Conservation (phyloP, 2,797 vertebrate genomes). For the Sandelia bainsii region DNA sequence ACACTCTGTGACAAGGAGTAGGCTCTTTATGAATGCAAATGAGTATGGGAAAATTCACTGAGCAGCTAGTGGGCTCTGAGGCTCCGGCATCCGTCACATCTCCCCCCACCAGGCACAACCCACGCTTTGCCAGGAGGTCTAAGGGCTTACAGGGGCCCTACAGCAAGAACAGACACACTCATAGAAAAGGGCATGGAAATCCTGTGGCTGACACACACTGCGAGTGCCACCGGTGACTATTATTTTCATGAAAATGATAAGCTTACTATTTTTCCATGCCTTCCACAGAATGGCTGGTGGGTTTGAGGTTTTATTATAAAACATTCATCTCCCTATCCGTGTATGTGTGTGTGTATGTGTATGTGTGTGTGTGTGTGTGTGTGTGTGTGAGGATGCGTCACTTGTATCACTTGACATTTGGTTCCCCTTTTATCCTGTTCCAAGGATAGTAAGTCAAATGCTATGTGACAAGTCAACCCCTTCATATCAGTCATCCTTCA, state of each 20-base stretch:
- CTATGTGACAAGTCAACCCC: conserved; percentile 80
- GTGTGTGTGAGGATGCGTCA: conserved; percentile 67
- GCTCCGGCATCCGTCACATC: conserved; percentile 78
- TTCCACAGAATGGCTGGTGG: conserved; percentile 71
- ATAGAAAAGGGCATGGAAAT: conserved; percentile 73
- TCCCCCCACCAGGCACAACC: conserved; percentile 77
- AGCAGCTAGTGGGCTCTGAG: conserved; percentile 82
- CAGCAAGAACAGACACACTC: conserved; percentile 80
- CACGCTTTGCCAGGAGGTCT: conserved; percentile 81
- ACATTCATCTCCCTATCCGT: conserved; percentile 69
- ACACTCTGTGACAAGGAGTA: conserved; percentile 96
- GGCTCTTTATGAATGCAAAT: conserved; percentile 99
- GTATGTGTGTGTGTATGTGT: conserved; percentile 21
- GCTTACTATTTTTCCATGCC: conserved; percentile 75
- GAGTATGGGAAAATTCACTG: conserved; percentile 91
- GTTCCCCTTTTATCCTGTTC: conserved; percentile 80
- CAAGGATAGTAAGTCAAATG: conserved; percentile 82
- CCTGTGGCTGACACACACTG: conserved; percentile 73
- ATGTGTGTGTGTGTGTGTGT: conserved; percentile 21
- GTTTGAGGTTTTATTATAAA: conserved; percentile 74
- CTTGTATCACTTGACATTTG: conserved; percentile 84
- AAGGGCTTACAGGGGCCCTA: conserved; percentile 78
- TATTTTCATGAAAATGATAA: conserved; percentile 75
- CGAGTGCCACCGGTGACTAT: conserved; percentile 70
- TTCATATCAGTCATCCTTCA: conserved; percentile 81